phyloP scores from a whole-genome alignment of 2,797 vertebrate genomes.

The Karalla daura region DNA sequence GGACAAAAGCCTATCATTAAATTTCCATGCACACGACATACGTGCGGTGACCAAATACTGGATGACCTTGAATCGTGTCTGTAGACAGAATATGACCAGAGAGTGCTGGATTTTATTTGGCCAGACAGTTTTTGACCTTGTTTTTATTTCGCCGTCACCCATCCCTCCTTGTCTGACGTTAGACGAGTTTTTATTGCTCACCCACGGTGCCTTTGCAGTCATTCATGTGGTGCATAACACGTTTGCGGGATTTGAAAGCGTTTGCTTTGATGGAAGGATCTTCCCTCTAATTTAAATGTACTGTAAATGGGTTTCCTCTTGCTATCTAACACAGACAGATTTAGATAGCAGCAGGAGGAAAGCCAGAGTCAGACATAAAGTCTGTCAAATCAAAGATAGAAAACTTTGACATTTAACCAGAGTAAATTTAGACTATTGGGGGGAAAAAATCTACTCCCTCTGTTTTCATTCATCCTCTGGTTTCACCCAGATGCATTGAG shows the following conservation, averaged over 20 bases:
- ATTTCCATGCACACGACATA: not conserved
- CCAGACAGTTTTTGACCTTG: not conserved
- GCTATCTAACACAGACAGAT: too few species aligned
- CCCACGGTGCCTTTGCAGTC: not conserved
- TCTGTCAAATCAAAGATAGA: not conserved
- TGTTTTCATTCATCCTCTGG: slow-evolving; percentile 26
- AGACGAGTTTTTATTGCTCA: not conserved
- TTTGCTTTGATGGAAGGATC: slow-evolving; percentile 5
- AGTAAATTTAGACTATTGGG: slow-evolving; percentile 13
- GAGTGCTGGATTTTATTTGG: not conserved
- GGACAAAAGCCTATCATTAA: not conserved
- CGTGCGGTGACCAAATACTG: slow-evolving; percentile 4
- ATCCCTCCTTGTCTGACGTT: not conserved
- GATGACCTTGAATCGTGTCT: slow-evolving; percentile 7
- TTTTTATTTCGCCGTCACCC: slow-evolving; percentile 3
- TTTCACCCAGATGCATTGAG: not conserved
- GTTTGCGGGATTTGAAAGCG: not conserved
- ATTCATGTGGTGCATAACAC: not conserved
- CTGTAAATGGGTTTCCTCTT: too few species aligned
- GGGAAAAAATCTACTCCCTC: slow-evolving; percentile 12
- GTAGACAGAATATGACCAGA: not conserved
- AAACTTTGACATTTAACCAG: not conserved
- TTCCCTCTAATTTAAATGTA: not conserved
- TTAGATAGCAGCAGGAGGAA: too few species aligned
- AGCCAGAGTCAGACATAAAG: too few species aligned